A percentile compares a stretch with the other conserved stretches of the same genome.
Evolutionary conservation across 2,888 invertebrate genomes (phyloP).

Genomic region (Netelia melanura): DNA sequence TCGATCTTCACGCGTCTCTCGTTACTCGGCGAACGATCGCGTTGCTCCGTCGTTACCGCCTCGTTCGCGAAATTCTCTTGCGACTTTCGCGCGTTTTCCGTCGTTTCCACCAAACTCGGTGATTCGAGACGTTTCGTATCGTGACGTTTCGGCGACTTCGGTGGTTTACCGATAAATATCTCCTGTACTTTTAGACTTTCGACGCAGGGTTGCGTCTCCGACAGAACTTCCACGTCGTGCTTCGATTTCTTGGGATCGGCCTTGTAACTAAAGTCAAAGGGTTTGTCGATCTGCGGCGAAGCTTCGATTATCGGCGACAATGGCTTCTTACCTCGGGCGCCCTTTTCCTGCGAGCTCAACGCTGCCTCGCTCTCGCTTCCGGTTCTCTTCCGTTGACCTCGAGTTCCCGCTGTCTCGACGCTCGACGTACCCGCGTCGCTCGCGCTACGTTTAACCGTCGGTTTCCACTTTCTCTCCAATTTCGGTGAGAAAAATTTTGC

Average conservation of each 20-base stretch:
- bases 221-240: slow-evolving; percentile 66
- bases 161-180: slow-evolving; percentile 53
- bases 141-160: slow-evolving; percentile 54
- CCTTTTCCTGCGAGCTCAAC: slow-evolving; percentile 84
- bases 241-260: slow-evolving; percentile 76
- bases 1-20: slow-evolving; percentile 68
- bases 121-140: slow-evolving; percentile 53
- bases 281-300: slow-evolving; percentile 87
- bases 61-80: slow-evolving; percentile 38
- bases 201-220: slow-evolving; percentile 45
- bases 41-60: slow-evolving; percentile 3
- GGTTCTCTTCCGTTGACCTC: slow-evolving; percentile 86
- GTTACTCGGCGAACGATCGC: slow-evolving; percentile 65
- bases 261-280: slow-evolving; percentile 77
- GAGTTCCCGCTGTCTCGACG: slow-evolving; percentile 79
- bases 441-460: slow-evolving; percentile 80
- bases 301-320: slow-evolving; percentile 93
- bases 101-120: slow-evolving; percentile 46
- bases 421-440: slow-evolving; percentile 87
- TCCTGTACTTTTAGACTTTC: slow-evolving; percentile 58
- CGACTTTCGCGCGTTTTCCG: slow-evolving; percentile 25
- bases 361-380: slow-evolving; percentile 87
- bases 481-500: slow-evolving; percentile 80
- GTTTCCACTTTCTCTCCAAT: slow-evolving; percentile 76
- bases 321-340: slow-evolving; percentile 88